These are phyloP conservation scores for Leptodactylus fallax DNA, from an alignment of 2,797 vertebrate genomes.

Conservation along the genomic window DNA sequence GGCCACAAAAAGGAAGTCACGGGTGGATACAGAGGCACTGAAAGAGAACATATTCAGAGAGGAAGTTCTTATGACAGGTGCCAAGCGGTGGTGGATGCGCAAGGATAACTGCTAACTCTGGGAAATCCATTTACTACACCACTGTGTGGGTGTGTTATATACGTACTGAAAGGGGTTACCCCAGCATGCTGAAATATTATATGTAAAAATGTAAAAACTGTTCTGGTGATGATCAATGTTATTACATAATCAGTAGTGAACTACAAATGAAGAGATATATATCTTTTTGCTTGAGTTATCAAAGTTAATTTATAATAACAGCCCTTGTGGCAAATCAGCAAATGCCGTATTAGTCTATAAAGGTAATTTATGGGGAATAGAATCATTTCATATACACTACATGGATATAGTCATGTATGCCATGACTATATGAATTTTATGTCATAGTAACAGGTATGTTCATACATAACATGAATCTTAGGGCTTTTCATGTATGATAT, in stretches of 20 bases:
- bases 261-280: background rate
- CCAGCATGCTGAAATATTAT: slow-evolving; percentile 59
- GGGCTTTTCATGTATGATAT: too few species aligned
- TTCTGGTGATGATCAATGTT: background rate
- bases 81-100: slow-evolving; percentile 67
- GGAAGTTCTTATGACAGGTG: slow-evolving; percentile 69
- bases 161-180: slow-evolving; percentile 65
- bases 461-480: too few species aligned
- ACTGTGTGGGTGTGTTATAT: slow-evolving; percentile 62
- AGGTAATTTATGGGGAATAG: too few species aligned
- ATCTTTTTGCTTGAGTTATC: too few species aligned
- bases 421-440: too few species aligned
- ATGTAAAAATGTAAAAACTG: slow-evolving; percentile 28
- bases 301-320: too few species aligned
- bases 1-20: slow-evolving; percentile 67
- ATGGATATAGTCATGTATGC: too few species aligned
- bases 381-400: too few species aligned
- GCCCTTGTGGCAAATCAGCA: too few species aligned
- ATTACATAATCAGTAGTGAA: background rate
- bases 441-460: too few species aligned
- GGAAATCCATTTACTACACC: slow-evolving; percentile 65
- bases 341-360: background rate
- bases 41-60: slow-evolving; percentile 67
- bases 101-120: slow-evolving; percentile 62
- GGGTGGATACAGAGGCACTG: slow-evolving; percentile 59